Base-by-base conservation (phyloP, 2,888 invertebrate genomes). In the Andrena marginata region DNA sequence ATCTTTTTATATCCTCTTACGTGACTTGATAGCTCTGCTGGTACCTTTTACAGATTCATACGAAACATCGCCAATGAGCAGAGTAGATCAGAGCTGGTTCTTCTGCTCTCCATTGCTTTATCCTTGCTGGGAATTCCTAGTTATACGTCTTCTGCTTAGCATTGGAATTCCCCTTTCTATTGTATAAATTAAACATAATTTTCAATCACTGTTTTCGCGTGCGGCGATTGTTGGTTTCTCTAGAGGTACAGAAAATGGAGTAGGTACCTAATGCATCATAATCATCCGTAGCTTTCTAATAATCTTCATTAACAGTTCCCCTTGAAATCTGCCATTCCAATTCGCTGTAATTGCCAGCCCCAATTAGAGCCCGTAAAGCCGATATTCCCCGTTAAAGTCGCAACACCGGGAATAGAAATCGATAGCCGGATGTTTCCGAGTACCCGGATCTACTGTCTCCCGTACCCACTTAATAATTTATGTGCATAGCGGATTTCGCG, bases 361-460 rank as follows among this genome's bases (percentile, higher is more conserved):
- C 42, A 42, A 42, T 42, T 42, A 42, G 42, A 42, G 42, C 5
- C 42, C 42, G 5, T 42, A 1, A 42, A 42, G 42, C 5, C 42
- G 16, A 0, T 42, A 42, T 42, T 16, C 42, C 13, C 4, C 16
- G 13, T 42, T 42, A 48, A 33, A 23, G 13, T 49, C 0, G 20
- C 42, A 33, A 5, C 16, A 10, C 20, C 20, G 60, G 26, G 68
- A 77, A 54, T 42, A 35, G 5, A 67, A 60, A 59, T 51, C 33
- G 59, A 49, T 63, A 79, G 67, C 80, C 82, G 76, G 76, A 76
- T 80, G 75, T 72, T 42, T 73, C 49, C 23, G 49, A 42, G 51
- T 71, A 76, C 68, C 80, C 13, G 5, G 5, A 63, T 42, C 16
- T 33, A 8, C 33, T 48, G 69, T 49, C 48, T 54, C 33, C 23